Base-by-base conservation (phyloP, 2,888 invertebrate genomes). In the Euphydryas editha region DNA sequence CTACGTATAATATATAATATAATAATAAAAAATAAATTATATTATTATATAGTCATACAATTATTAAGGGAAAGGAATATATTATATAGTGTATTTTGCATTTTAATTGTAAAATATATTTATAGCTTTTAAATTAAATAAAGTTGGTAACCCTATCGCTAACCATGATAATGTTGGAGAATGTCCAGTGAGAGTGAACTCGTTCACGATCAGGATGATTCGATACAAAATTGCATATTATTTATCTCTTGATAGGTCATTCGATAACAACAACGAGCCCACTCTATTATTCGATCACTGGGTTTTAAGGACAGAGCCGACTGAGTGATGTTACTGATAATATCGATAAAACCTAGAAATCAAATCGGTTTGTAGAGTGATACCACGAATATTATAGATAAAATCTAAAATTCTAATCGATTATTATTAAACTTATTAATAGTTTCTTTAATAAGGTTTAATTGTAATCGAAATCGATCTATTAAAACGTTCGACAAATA, bases 121-220 rank as follows among this genome's bases (percentile, higher is more conserved):
- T n/a, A n/a, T 1, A n/a, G n/a, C 39, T 11, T 39, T 39, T 11
- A 24, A 51, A 24, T n/a, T n/a, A n/a, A n/a, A n/a, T n/a, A n/a
- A n/a, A n/a, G 2, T 24, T 51, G 24, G 8, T 36, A 54, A 13
- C 30, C 59, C 36, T 37, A 51, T 51, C 39, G n/a, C 8, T 17
- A 59, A 51, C 42, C 30, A 36, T 46, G 44, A 58, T 64, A 51
- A 20, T 51, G 42, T 63, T 15, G 42, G 57, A 44, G 49, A 57
- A 57, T 66, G 65, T n/a, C 57, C 51, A 66, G 66, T 44, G 66
- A 66, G 62, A 66, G 66, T 67, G 62, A 47, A 56, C 66, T 59
- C 62, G 47, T 51, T 67, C 66, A 67, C 54, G 65, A 65, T 64
- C 63, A 39, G 51, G 63, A 64, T 59, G 66, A 67, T 57, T 58